Evolutionary conservation across 2,888 invertebrate genomes (phyloP), one percentile per base, ranked within the genome.

Genomic region (Meiosimyza platycephala): DNA sequence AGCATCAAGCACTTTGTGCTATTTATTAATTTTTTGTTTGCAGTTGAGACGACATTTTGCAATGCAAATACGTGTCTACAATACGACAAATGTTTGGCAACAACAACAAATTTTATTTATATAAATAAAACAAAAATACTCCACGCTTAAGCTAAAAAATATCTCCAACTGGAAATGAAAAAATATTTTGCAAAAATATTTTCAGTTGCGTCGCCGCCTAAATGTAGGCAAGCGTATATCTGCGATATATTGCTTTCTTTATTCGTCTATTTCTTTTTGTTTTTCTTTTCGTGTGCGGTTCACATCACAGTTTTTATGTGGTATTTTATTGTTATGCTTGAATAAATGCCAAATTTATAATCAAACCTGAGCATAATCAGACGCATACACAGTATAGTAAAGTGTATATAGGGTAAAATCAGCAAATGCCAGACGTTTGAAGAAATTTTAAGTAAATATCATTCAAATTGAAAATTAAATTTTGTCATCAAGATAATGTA

Each of bases 271-370:
- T 57, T 13, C 4, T 22, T 22, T 57, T 16, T 57, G 1, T 12
- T 13, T 12, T 57, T 57, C 28, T 18, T 18, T 57, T 57, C 40
- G 13, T 28, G 12, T 57, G 22, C 18, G 57, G 28, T 22, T 28
- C 22, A 28, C 15, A 15, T 16, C 28, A 28, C 57, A 11, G 28
- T 67, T 73, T 74, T 73, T 76, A 71, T 76, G 69, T 72, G 75
- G 74, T 67, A 73, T 76, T 75, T 76, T 76, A 75, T 75, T 75
- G 73, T 74, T 70, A 75, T 76, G 75, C 75, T 67, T 73, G 76
- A 75, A 75, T 73, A 75, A 75, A 76, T 75, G 74, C 72, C 74
- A 72, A 76, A 76, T 72, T 74, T 74, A 73, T 72, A 72, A 48
- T 51, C 18, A 60, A 60, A 12, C 28, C 33, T 28, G 15, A 7